Conservation (phyloP, 2,888 invertebrate genomes). For the Hydrotaea cyrtoneurina region DNA sequence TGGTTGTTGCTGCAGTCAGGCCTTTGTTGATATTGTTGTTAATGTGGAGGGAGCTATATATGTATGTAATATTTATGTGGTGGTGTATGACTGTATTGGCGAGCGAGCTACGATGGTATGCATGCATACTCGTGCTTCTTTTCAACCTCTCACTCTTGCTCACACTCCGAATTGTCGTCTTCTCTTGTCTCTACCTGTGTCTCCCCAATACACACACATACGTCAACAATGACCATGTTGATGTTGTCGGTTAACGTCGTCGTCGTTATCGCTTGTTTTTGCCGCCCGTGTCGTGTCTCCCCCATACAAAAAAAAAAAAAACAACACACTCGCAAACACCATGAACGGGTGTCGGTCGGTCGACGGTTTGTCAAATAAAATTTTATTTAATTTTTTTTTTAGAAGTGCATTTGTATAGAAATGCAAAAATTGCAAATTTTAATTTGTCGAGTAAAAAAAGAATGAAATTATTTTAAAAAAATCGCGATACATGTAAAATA, state of each 20-base stretch:
- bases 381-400: constrained; percentile 29
- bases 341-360: constrained; percentile 14
- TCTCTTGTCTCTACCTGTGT: not conserved
- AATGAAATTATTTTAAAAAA: not conserved
- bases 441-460: not conserved
- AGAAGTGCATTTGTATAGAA: constrained; percentile 40
- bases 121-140: constrained; percentile 10
- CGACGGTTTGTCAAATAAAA: constrained; percentile 35
- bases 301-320: constrained; percentile 28
- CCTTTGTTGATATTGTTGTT: constrained; percentile 28
- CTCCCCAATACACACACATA: constrained; percentile 33
- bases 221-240: constrained; percentile 60
- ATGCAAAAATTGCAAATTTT: constrained; percentile 43
- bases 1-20: constrained; percentile 14
- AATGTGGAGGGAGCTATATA: constrained; percentile 6
- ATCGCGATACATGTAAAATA: not conserved
- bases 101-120: not conserved
- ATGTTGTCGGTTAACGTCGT: constrained; percentile 46
- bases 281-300: constrained; percentile 32
- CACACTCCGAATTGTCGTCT: not conserved
- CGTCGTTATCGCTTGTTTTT: constrained; percentile 38
- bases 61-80: not conserved
- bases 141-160: constrained; percentile 7
- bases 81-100: not conserved
- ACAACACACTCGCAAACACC: constrained; percentile 24